These are phyloP conservation scores for Leptinotarsa haldemani DNA, from an alignment of 2,888 invertebrate species.

Conservation along the genomic window DNA sequence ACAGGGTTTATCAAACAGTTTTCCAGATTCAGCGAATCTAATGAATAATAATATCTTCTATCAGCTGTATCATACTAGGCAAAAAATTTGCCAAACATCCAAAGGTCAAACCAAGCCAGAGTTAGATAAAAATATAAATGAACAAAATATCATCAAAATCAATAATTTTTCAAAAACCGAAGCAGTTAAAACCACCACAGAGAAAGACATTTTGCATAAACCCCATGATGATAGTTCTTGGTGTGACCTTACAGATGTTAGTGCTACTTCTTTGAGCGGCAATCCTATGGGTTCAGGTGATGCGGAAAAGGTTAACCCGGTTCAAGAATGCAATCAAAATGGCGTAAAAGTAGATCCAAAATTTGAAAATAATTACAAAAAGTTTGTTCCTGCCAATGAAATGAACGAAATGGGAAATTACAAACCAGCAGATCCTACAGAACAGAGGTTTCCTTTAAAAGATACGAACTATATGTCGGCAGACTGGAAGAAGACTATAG, in stretches of 20 bases:
- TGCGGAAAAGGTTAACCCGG: conserved; percentile 13
- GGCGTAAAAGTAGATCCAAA: not conserved
- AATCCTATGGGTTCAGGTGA: conserved; percentile 36
- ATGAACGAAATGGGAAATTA: conserved; percentile 2
- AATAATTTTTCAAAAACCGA: not conserved
- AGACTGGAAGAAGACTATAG: conserved; percentile 54
- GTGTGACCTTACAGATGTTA: conserved; percentile 50
- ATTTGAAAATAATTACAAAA: conserved; percentile 5
- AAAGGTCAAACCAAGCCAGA: not conserved
- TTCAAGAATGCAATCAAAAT: not conserved
- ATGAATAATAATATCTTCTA: not conserved
- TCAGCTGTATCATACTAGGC: not conserved
- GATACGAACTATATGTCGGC: conserved; percentile 48
- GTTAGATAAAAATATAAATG: not conserved
- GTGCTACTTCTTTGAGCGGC: conserved; percentile 30
- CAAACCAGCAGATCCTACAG: conserved; percentile 11
- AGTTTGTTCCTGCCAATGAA: not conserved
- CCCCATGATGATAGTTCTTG: conserved; percentile 47
- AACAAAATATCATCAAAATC: not conserved
- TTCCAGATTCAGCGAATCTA: not conserved
- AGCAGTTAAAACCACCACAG: not conserved
- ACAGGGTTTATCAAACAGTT: not conserved
- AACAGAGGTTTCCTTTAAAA: conserved; percentile 39
- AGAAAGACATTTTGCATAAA: conserved; percentile 10
- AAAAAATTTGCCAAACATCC: not conserved